phyloP scores from a whole-genome alignment of 2,113 vertebrate genomes.

The Rissa tridactyla region DNA sequence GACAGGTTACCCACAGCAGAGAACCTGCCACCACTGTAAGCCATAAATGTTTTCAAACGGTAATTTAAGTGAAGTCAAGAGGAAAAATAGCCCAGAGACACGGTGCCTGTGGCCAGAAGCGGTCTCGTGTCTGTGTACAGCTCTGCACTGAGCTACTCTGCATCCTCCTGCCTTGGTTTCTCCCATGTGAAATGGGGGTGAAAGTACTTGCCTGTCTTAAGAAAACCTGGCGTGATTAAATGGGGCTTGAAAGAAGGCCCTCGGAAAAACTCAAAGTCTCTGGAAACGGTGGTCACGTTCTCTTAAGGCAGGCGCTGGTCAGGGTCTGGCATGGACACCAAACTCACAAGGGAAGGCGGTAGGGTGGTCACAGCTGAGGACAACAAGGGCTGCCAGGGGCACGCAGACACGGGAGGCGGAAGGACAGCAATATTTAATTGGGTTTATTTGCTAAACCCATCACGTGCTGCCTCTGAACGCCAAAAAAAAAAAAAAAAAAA shows the following conservation, averaged over 20 bases:
- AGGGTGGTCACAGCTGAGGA: neutral
- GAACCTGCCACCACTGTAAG: neutral
- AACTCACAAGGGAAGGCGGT: neutral
- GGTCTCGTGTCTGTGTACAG: neutral
- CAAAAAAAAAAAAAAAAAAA: neutral
- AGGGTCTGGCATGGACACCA: neutral
- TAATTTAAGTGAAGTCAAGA: neutral
- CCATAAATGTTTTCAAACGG: neutral
- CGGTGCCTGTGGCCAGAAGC: neutral
- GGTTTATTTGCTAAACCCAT: neutral
- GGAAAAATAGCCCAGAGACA: neutral
- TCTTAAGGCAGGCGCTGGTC: neutral
- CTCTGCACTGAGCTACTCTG: neutral
- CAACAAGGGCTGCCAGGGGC: neutral
- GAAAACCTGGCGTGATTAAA: neutral
- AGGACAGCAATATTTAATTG: neutral
- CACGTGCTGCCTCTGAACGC: neutral
- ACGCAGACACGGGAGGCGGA: neutral
- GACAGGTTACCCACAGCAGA: neutral
- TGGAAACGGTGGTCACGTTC: neutral
- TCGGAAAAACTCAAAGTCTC: fast-evolving
- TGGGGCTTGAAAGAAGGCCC: neutral
- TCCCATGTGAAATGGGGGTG: neutral
- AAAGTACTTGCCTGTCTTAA: fast-evolving
- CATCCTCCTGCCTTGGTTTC: neutral